Evolutionary conservation across 2,797 vertebrate species (phyloP).

Genomic region (Sarcophilus harrisii): DNA sequence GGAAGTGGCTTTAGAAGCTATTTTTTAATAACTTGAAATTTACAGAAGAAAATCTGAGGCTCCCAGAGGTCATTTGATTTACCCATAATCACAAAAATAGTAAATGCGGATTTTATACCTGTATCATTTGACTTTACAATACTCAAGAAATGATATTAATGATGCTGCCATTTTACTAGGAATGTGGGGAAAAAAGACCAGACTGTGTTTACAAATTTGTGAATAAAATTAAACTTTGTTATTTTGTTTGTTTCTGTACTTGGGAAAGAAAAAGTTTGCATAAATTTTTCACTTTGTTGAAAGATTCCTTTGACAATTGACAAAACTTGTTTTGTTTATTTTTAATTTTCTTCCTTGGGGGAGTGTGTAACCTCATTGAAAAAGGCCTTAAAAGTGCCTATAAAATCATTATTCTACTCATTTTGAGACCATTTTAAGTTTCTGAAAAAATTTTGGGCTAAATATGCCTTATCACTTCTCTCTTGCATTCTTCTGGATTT

Average conservation of each 20-base stretch:
- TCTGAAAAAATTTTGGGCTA: background rate
- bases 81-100: background rate
- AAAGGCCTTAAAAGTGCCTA: slow-evolving; percentile 34
- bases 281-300: slow-evolving; percentile 37
- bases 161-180: background rate
- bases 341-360: slow-evolving; percentile 57
- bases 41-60: background rate
- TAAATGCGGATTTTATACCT: background rate
- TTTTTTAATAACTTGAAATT: background rate
- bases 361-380: slow-evolving; percentile 39
- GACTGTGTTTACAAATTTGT: background rate
- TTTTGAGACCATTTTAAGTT: slow-evolving; percentile 38
- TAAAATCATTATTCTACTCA: slow-evolving; percentile 36
- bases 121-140: background rate
- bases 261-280: background rate
- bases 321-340: slow-evolving; percentile 33
- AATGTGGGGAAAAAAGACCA: slow-evolving; percentile 5
- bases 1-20: no score
- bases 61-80: background rate
- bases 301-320: background rate
- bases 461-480: background rate
- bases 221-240: slow-evolving; percentile 17
- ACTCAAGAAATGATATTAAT: background rate
- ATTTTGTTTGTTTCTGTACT: background rate
- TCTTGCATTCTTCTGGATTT: slow-evolving; percentile 48